These are phyloP conservation scores for Atrichornis clamosus DNA, from an alignment of 2,113 vertebrate genomes.

Conservation along the genomic window DNA sequence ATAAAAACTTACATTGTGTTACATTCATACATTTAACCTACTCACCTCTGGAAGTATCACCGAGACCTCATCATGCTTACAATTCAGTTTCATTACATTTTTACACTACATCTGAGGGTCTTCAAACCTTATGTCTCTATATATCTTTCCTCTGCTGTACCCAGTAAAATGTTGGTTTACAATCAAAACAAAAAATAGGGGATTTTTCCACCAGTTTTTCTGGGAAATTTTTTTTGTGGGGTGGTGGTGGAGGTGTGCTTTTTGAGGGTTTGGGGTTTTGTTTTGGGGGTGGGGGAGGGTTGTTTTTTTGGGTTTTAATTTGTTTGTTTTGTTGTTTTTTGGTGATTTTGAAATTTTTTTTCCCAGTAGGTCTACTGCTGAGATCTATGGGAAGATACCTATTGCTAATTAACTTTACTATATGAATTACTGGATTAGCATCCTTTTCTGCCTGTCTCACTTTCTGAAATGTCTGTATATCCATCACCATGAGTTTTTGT, in stretches of 20 bases:
- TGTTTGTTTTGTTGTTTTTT: not conserved
- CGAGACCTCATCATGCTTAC: not conserved
- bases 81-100: not conserved
- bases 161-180: not conserved
- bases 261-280: no score
- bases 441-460: not conserved
- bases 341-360: not conserved
- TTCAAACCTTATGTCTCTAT: not conserved
- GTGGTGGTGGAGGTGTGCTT: no score
- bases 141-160: not conserved
- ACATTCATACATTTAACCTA: not conserved
- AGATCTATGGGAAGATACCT: not conserved
- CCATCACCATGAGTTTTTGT: not conserved
- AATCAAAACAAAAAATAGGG: not conserved
- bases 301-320: not conserved
- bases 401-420: not conserved
- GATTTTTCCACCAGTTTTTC: rapidly evolving
- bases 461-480: not conserved
- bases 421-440: not conserved
- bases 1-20: not conserved
- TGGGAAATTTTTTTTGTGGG: no score
- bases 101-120: not conserved
- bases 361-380: not conserved
- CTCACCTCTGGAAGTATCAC: not conserved
- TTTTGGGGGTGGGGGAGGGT: no score